These are phyloP conservation scores for Mamestra brassicae DNA, from an alignment of 2,888 invertebrate genomes.

Conservation along the genomic window DNA sequence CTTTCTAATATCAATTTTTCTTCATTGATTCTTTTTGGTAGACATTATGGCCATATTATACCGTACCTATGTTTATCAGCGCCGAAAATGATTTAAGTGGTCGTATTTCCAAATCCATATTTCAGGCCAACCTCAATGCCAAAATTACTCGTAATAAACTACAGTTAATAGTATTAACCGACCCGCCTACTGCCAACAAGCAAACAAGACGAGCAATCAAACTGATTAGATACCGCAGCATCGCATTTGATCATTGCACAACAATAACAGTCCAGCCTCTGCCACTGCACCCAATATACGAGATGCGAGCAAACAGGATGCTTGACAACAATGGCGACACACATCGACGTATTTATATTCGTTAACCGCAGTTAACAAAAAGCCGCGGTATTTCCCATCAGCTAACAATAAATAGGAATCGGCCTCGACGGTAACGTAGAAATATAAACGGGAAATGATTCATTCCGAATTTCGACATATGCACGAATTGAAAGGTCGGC, in stretches of 20 bases:
- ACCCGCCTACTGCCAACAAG: slow-evolving; percentile 44
- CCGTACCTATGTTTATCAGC: background rate
- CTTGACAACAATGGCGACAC: slow-evolving; percentile 33
- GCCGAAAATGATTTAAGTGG: slow-evolving; percentile 8
- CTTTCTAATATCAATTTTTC: background rate
- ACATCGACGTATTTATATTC: slow-evolving; percentile 51
- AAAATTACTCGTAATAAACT: slow-evolving; percentile 43
- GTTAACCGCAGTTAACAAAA: slow-evolving; percentile 63
- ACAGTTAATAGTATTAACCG: slow-evolving; percentile 42
- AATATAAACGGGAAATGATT: slow-evolving; percentile 88
- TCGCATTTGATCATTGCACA: slow-evolving; percentile 28
- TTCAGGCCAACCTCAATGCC: slow-evolving; percentile 26
- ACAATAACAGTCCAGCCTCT: slow-evolving; percentile 30
- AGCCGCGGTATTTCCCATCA: slow-evolving; percentile 59
- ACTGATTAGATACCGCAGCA: slow-evolving; percentile 51
- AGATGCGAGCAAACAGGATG: slow-evolving; percentile 31
- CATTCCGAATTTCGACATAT: slow-evolving; percentile 89
- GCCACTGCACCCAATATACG: slow-evolving; percentile 35
- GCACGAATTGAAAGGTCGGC: slow-evolving; percentile 88
- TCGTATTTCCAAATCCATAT: slow-evolving; percentile 6
- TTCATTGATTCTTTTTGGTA: background rate
- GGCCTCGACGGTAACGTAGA: slow-evolving; percentile 73
- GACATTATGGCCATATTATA: background rate
- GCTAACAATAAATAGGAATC: slow-evolving; percentile 62
- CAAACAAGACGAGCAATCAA: slow-evolving; percentile 59